A percentile compares a stretch with the other conserved stretches of the same genome.
phyloP scores from a whole-genome alignment of 2,888 invertebrate genomes.

The Zonitis immaculata region DNA sequence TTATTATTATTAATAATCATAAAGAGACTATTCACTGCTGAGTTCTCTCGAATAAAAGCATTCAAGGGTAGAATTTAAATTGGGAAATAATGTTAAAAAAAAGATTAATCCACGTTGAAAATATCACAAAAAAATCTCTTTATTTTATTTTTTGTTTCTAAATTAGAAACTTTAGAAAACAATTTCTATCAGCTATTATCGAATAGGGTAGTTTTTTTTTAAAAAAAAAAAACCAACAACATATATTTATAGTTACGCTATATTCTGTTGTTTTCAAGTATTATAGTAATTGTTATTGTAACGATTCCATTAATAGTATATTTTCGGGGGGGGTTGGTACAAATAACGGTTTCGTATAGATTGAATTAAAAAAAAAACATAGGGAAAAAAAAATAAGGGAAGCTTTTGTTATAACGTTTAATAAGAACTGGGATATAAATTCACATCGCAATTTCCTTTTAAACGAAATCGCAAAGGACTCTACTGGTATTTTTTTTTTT shows the following conservation, averaged over 20 bases:
- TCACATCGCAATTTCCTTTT: constrained; percentile 13
- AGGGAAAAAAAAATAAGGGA: background rate
- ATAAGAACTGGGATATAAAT: constrained; percentile 12
- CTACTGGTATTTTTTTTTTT: too few relatives aligned
- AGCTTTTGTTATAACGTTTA: constrained; percentile 10
- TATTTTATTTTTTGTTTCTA: background rate
- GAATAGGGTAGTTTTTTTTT: background rate
- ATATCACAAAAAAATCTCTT: too few relatives aligned
- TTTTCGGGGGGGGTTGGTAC: background rate
- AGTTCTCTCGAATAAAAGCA: too few relatives aligned
- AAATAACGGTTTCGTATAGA: background rate
- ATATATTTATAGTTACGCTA: background rate
- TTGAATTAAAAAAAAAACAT: background rate
- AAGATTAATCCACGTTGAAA: too few relatives aligned
- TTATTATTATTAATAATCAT: too few relatives aligned
- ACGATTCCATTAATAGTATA: background rate
- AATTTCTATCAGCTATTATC: background rate
- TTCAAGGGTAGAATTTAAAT: too few relatives aligned
- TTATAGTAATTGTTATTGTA: background rate
- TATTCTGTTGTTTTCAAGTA: background rate
- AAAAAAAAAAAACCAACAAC: too few relatives aligned
- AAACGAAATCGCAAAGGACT: constrained; percentile 1
- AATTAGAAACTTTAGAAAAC: background rate
- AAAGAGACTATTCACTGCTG: too few relatives aligned
- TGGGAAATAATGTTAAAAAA: too few relatives aligned